A percentile compares a stretch with the other conserved stretches of the same genome.
phyloP scores from a whole-genome alignment of 2,888 invertebrate species.

The Stegophylla sp. region DNA sequence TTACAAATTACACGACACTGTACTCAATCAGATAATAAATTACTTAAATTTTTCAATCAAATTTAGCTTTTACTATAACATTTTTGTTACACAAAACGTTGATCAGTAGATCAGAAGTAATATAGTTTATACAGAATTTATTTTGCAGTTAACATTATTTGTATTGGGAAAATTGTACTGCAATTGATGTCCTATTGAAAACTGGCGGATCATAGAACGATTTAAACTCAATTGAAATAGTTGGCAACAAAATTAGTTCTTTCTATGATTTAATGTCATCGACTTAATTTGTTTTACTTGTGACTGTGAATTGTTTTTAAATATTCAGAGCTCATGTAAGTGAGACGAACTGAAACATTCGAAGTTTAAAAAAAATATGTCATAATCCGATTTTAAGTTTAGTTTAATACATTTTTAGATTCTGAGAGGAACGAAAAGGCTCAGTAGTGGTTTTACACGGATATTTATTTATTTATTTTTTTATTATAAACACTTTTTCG shows the following conservation, averaged over 20 bases:
- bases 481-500: no score
- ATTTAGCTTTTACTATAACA: no score
- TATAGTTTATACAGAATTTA: no score
- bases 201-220: neutral
- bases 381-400: neutral
- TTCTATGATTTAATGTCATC: neutral
- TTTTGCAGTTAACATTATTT: neutral
- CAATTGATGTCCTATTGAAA: slow-evolving; percentile 21
- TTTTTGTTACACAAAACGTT: no score
- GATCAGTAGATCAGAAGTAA: no score
- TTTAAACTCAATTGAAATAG: slow-evolving; percentile 31
- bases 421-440: no score
- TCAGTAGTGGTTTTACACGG: no score
- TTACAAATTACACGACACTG: no score
- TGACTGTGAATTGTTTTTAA: neutral
- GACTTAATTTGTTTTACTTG: neutral
- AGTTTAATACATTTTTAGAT: neutral
- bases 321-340: neutral
- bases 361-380: neutral
- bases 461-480: no score
- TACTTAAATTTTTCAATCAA: no score
- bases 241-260: slow-evolving; percentile 17
- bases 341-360: neutral
- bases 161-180: neutral
- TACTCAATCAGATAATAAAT: no score